Conservation (phyloP, 2,888 invertebrate genomes). For the Trissolcus japonicus region DNA sequence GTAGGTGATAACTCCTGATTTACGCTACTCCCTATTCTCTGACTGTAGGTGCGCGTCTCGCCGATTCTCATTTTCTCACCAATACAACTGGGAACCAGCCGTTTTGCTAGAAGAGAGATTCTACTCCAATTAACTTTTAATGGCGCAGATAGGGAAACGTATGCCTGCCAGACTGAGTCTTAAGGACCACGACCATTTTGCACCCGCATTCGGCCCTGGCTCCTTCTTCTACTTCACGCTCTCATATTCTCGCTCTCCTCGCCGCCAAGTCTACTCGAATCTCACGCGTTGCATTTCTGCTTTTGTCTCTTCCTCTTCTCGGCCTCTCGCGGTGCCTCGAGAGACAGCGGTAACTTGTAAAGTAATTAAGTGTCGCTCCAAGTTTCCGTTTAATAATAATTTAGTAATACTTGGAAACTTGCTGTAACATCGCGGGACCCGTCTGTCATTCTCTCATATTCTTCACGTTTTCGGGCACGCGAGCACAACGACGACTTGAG, state of each 20-base stretch:
- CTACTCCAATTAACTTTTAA: constrained; percentile 72
- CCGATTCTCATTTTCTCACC: constrained; percentile 61
- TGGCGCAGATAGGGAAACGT: constrained; percentile 71
- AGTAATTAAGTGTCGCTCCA: constrained; percentile 71
- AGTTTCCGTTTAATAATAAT: constrained; percentile 71
- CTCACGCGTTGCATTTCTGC: constrained; percentile 52
- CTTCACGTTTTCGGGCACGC: constrained; percentile 36
- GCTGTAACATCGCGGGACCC: constrained; percentile 61
- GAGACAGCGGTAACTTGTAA: constrained; percentile 69
- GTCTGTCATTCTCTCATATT: constrained; percentile 58
- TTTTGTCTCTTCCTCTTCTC: constrained; percentile 56
- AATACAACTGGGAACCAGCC: constrained; percentile 52
- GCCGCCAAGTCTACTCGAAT: constrained; percentile 41
- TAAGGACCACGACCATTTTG: constrained; percentile 52
- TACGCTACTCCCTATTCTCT: constrained; percentile 64
- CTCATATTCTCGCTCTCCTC: constrained; percentile 42
- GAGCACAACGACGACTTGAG: constrained; percentile 26
- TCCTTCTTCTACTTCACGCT: constrained; percentile 45
- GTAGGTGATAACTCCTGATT: constrained; percentile 71
- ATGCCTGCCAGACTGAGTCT: constrained; percentile 62
- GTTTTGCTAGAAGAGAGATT: constrained; percentile 64
- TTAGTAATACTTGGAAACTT: constrained; percentile 67
- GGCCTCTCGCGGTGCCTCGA: constrained; percentile 58
- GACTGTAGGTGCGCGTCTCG: constrained; percentile 42
- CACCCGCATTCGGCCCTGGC: constrained; percentile 35